These are phyloP conservation scores for Paraescarpia echinospica DNA, from an alignment of 1,140 invertebrate species.

Conservation along the genomic window DNA sequence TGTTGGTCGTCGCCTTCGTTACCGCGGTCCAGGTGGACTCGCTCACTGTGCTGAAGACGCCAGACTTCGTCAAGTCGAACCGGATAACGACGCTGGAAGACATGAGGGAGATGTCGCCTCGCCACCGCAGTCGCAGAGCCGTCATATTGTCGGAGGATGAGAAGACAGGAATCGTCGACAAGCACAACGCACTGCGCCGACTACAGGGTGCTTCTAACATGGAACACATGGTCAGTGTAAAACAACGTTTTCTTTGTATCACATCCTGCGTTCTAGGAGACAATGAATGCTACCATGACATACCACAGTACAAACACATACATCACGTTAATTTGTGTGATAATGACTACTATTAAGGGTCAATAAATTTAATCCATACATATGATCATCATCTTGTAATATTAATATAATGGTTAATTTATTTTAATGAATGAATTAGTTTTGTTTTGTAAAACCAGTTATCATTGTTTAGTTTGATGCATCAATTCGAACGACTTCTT, in stretches of 20 bases:
- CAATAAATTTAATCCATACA: too few relatives aligned
- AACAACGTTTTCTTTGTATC: neutral
- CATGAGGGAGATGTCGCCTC: neutral
- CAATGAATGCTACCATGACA: too few relatives aligned
- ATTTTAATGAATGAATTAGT: too few relatives aligned
- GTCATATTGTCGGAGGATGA: neutral
- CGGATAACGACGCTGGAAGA: neutral
- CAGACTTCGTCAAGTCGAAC: neutral
- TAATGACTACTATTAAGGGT: too few relatives aligned
- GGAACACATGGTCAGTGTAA: slow-evolving; percentile 62
- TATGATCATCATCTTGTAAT: too few relatives aligned
- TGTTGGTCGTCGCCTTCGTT: neutral
- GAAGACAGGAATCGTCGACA: neutral
- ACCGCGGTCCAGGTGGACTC: neutral
- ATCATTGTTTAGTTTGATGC: too few relatives aligned
- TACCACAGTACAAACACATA: too few relatives aligned
- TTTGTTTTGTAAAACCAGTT: too few relatives aligned
- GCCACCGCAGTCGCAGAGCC: neutral
- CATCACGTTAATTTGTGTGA: too few relatives aligned
- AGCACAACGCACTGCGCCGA: slow-evolving; percentile 17
- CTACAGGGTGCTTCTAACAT: slow-evolving; percentile 25
- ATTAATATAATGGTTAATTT: too few relatives aligned
- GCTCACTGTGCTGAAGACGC: neutral
- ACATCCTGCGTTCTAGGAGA: too few relatives aligned
- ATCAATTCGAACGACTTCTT: too few relatives aligned